phyloP scores from a whole-genome alignment of 2,113 vertebrate genomes.

The Chunga burmeisteri region DNA sequence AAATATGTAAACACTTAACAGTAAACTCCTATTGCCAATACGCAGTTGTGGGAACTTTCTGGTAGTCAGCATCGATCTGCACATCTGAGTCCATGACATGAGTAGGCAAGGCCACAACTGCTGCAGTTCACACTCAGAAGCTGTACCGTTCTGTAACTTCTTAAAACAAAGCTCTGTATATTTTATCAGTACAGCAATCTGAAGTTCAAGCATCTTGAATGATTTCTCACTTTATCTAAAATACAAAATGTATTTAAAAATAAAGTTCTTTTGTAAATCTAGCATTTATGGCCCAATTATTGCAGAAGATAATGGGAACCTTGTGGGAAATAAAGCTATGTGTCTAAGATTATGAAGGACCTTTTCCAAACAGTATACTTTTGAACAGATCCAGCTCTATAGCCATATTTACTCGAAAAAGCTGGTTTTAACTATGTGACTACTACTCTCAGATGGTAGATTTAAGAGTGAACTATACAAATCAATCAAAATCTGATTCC shows the following conservation, averaged over 20 bases:
- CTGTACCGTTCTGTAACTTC: neutral
- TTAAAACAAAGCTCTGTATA: constrained; percentile 40
- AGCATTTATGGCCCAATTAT: constrained; percentile 17
- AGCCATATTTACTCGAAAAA: neutral
- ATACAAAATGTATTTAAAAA: constrained; percentile 42
- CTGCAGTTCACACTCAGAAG: constrained; percentile 28
- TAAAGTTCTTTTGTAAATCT: neutral
- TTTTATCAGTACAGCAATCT: constrained; percentile 26
- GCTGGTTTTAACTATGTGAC: neutral
- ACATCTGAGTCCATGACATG: neutral
- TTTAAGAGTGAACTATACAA: neutral
- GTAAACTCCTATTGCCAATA: neutral
- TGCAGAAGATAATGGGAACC: neutral
- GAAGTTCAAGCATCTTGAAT: constrained; percentile 37
- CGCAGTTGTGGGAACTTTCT: neutral
- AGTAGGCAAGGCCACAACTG: neutral
- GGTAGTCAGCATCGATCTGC: neutral
- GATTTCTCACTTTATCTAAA: constrained; percentile 43
- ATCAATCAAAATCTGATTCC: neutral
- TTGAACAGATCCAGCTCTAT: neutral
- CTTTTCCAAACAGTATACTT: neutral
- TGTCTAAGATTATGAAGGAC: neutral
- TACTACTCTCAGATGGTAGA: neutral
- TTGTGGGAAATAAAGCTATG: neutral
- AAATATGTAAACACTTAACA: neutral